Percentiles rank a stretch among this genome's conserved stretches.
These are phyloP conservation scores for Peromyscus leucopus DNA, from an alignment of 2,113 vertebrate genomes.

Conservation along the genomic window DNA sequence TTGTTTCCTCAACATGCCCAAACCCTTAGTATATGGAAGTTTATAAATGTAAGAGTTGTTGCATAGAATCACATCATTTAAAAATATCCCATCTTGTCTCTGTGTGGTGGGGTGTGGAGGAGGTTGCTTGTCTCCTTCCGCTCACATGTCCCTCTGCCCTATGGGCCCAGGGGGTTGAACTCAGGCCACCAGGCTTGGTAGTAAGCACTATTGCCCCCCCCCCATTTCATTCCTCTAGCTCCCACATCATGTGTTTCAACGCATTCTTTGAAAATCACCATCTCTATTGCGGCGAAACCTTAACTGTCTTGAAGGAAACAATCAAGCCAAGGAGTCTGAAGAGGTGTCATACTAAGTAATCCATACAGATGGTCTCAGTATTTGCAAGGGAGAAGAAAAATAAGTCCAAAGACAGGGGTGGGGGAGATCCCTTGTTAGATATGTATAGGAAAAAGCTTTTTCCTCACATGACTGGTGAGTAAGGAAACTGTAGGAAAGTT, in stretches of 20 bases:
- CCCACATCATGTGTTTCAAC: not conserved
- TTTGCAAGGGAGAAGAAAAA: slow-evolving; percentile 11
- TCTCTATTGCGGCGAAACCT: not conserved
- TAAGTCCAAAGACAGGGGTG: not conserved
- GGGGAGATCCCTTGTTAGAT: not conserved
- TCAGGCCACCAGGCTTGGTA: not conserved
- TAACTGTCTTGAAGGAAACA: not conserved
- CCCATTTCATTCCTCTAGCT: not conserved
- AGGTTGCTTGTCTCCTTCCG: not conserved
- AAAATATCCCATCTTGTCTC: not conserved
- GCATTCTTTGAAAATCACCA: not conserved
- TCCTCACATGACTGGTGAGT: not conserved
- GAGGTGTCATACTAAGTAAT: not conserved
- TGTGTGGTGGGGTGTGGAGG: not conserved
- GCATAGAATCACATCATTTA: not conserved
- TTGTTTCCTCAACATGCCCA: not conserved
- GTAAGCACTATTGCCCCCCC: too few relatives aligned
- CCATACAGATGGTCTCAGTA: not conserved
- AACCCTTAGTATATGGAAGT: not conserved
- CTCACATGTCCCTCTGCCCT: too few relatives aligned
- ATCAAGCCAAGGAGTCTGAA: not conserved
- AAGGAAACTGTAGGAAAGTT: not conserved
- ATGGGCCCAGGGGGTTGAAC: not conserved
- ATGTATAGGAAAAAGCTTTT: not conserved
- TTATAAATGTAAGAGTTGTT: not conserved